Evolutionary conservation across 2,888 invertebrate genomes (phyloP).

Genomic region (Mythimna lalbum): DNA sequence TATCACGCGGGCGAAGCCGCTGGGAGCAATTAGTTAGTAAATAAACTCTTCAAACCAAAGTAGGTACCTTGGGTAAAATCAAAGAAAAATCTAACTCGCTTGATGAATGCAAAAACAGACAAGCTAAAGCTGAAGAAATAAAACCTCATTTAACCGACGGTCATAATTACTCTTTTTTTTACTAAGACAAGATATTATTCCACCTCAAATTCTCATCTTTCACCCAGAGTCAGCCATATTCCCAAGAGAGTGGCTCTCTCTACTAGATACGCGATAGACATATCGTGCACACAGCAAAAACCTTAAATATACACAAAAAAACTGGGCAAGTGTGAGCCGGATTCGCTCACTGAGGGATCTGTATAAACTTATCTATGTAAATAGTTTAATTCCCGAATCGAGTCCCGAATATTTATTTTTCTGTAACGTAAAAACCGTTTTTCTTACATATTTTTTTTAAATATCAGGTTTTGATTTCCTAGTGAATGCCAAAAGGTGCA

Average conservation of each 20-base stretch:
- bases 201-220: background rate
- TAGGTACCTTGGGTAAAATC: background rate
- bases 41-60: background rate
- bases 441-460: too few relatives aligned
- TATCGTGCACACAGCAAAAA: background rate
- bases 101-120: background rate
- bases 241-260: background rate
- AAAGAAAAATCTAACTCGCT: background rate
- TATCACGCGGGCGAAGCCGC: too few relatives aligned
- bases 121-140: background rate
- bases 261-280: background rate
- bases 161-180: background rate
- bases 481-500: too few relatives aligned
- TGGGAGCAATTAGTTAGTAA: too few relatives aligned
- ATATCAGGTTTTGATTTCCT: too few relatives aligned
- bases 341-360: too few relatives aligned
- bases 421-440: too few relatives aligned
- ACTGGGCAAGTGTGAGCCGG: too few relatives aligned
- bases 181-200: background rate
- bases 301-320: conserved; percentile 23
- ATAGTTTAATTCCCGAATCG: too few relatives aligned
- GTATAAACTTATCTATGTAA: too few relatives aligned
- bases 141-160: background rate
- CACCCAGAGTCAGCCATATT: too few relatives aligned
- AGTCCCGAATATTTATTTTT: too few relatives aligned